Percentiles rank a stretch among this genome's conserved stretches.
phyloP scores from a whole-genome alignment of 1,140 invertebrate genomes.

The Alviniconcha marisindica region DNA sequence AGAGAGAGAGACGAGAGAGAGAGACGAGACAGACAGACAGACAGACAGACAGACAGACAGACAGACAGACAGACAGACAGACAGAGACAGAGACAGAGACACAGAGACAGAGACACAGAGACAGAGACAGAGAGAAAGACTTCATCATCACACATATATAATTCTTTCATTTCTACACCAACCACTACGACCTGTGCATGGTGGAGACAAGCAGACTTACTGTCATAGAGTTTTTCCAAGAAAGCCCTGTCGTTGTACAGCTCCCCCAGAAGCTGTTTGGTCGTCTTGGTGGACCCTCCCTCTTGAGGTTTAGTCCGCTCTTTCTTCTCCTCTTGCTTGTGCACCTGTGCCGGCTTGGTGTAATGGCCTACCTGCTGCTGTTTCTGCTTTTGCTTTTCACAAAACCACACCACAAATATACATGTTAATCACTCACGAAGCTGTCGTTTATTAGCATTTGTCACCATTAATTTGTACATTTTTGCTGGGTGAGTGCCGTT shows the following conservation, averaged over 20 bases:
- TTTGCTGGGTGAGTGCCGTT: no score
- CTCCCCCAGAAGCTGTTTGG: conserved; percentile 75
- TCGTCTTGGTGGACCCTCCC: conserved; percentile 67
- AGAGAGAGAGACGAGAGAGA: not conserved
- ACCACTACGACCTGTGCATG: not conserved
- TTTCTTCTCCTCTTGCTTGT: conserved; percentile 65
- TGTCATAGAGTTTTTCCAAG: conserved; percentile 73
- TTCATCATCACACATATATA: not conserved
- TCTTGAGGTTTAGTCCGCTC: conserved; percentile 61
- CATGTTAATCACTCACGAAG: no score
- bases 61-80: not conserved
- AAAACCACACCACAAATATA: no score
- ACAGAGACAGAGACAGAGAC: no score
- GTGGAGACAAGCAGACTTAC: conserved; percentile 55
- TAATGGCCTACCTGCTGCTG: conserved; percentile 59
- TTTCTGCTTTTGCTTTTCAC: conserved; percentile 62
- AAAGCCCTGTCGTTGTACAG: conserved; percentile 74
- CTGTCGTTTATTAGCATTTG: no score
- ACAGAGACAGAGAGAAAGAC: not conserved
- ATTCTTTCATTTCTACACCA: not conserved
- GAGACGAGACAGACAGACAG: not conserved
- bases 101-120: not conserved
- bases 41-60: conserved; percentile 5
- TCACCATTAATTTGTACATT: no score
- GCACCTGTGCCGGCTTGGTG: conserved; percentile 47